A percentile compares a stretch with the other conserved stretches of the same genome.
Conservation (phyloP, 2,113 vertebrate genomes). For the Ranitomeya variabilis region DNA sequence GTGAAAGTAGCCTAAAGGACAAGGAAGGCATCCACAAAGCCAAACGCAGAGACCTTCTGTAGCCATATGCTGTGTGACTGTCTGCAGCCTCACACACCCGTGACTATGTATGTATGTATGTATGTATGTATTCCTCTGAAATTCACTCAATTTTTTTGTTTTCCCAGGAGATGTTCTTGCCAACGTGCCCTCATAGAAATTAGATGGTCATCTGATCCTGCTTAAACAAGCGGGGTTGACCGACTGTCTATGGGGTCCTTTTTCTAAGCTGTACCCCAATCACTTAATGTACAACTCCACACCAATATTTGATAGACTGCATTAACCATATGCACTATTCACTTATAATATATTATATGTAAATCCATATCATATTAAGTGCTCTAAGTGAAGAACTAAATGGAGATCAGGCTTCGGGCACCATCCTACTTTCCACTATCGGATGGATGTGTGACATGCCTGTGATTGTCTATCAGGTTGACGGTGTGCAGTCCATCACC, state of each 20-base stretch:
- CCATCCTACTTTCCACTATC: neutral
- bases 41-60: too few relatives aligned
- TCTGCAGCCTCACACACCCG: too few relatives aligned
- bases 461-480: slow-evolving; percentile 9
- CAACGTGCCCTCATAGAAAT: too few relatives aligned
- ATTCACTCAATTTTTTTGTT: too few relatives aligned
- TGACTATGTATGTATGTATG: too few relatives aligned
- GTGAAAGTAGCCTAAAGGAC: too few relatives aligned
- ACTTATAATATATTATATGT: neutral
- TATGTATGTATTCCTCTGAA: too few relatives aligned
- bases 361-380: neutral
- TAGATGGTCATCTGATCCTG: too few relatives aligned
- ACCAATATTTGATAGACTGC: neutral
- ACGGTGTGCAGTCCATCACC: slow-evolving; percentile 1
- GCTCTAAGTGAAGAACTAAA: neutral
- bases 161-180: too few relatives aligned
- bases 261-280: neutral
- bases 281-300: neutral
- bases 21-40: too few relatives aligned
- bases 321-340: neutral
- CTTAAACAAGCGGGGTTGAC: too few relatives aligned
- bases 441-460: neutral
- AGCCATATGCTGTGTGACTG: too few relatives aligned
- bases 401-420: neutral
- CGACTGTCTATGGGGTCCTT: neutral